These are phyloP conservation scores for Brenthis hecate DNA, from an alignment of 2,888 invertebrate genomes.

Conservation along the genomic window DNA sequence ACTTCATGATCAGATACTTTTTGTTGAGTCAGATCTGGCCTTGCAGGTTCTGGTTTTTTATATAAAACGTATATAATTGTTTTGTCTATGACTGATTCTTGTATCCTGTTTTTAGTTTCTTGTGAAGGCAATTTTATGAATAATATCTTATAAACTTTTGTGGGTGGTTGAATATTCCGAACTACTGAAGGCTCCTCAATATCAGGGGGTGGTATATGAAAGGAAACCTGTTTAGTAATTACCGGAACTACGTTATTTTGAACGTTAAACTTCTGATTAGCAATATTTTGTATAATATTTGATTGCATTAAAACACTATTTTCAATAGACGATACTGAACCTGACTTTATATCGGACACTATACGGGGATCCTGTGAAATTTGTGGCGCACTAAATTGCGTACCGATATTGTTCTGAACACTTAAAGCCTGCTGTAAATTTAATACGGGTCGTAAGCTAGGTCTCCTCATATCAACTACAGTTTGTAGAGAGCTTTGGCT, in stretches of 20 bases:
- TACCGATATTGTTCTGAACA: constrained; percentile 16
- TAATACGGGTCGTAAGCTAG: constrained; percentile 9
- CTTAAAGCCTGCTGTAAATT: constrained; percentile 18
- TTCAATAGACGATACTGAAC: neutral
- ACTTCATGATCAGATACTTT: constrained; percentile 84
- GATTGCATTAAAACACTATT: neutral
- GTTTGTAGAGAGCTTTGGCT: constrained; percentile 6
- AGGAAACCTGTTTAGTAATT: constrained; percentile 87
- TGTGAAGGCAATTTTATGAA: constrained; percentile 89
- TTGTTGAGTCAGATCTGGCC: constrained; percentile 39
- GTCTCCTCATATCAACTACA: constrained; percentile 4
- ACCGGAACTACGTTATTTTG: constrained; percentile 54
- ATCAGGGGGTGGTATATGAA: constrained; percentile 88
- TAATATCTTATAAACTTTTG: constrained; percentile 88
- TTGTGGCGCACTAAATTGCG: constrained; percentile 7
- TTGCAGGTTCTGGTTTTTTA: constrained; percentile 84
- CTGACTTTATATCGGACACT: neutral
- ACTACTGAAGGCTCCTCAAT: constrained; percentile 80
- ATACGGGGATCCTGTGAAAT: neutral
- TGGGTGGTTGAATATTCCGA: constrained; percentile 71
- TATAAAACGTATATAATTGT: constrained; percentile 88
- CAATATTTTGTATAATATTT: neutral
- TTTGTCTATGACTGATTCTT: constrained; percentile 78
- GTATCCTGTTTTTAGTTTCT: constrained; percentile 59
- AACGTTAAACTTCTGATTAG: neutral